phyloP scores from a whole-genome alignment of 2,113 vertebrate species.

The Trichechus manatus region DNA sequence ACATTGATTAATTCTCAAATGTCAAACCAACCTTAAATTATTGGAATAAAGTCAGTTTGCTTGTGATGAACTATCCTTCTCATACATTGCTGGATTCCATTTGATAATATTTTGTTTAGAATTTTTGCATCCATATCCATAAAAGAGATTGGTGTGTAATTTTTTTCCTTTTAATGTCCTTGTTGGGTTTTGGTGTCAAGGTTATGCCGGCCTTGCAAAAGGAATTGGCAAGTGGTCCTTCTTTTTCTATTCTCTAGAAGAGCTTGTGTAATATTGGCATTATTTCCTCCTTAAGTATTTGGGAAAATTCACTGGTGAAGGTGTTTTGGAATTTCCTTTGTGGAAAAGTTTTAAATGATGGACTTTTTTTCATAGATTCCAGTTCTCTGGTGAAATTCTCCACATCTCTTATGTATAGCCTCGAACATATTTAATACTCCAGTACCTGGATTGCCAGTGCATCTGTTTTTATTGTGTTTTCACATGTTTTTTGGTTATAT shows the following conservation, averaged over 20 bases:
- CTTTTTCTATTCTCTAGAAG: slow-evolving; percentile 1
- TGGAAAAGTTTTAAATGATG: neutral
- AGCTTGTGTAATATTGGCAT: neutral
- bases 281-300: slow-evolving; percentile 29
- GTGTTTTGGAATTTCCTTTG: neutral
- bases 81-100: neutral
- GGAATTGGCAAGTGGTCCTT: neutral
- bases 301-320: neutral
- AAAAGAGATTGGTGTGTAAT: too few species aligned
- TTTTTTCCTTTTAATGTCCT: too few species aligned
- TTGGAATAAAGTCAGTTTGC: neutral
- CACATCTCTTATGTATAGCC: neutral
- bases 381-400: neutral
- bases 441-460: neutral
- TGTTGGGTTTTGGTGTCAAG: neutral
- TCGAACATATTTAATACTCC: neutral
- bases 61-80: neutral
- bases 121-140: too few species aligned
- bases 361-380: neutral
- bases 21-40: neutral
- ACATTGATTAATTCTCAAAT: neutral
- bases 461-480: slow-evolving; percentile 23
- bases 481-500: neutral
- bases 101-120: neutral
- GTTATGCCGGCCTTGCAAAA: neutral